Base-by-base conservation (phyloP, 2,888 invertebrate genomes). In the Actias luna region DNA sequence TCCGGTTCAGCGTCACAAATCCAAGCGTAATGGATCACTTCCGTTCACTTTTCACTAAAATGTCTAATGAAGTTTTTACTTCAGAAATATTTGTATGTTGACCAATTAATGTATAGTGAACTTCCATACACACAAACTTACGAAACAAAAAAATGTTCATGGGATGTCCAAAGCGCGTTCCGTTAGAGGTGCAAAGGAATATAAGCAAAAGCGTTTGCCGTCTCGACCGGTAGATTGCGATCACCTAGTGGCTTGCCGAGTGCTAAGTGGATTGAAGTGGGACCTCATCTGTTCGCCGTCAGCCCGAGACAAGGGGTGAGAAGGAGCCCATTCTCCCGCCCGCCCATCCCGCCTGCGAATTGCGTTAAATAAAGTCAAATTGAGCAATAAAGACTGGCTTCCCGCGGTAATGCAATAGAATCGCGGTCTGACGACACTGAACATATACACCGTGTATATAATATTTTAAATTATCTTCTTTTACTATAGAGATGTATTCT, bases 301-400 rank as follows among this genome's bases (percentile, higher is more conserved):
- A 85, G 83, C 70, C 59, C 78, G 77, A 73, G 79, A 76, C 76
- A 75, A 73, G 73, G 76, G 78, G 78, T 73, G 79, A 78, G 71
- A 50, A 25, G 46, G 69, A 64, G 60, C 59, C 65, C 64, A 66
- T 63, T 69, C 65, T 66, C 62, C 69, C 65, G 67, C 63, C 69
- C 66, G 67, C 63, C 69, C 74, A 72, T 69, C 68, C 70, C 68
- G 78, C 80, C 68, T 74, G 79, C 74, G 84, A 83, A 84, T 84
- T 85, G 87, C 84, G 89, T 90, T 92, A 91, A 92, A 92, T 91
- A 92, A 92, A 92, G 91, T 90, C 90, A 92, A 92, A 93, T 92
- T 92, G 93, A 92, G 91, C 91, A 92, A 92, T 92, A 93, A 92
- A 92, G 89, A 87, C 87, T 78, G 84, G 87, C 82, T 84, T 77